Base-by-base conservation (phyloP, 2,888 invertebrate genomes). In the Arrhopalites spinosus region DNA sequence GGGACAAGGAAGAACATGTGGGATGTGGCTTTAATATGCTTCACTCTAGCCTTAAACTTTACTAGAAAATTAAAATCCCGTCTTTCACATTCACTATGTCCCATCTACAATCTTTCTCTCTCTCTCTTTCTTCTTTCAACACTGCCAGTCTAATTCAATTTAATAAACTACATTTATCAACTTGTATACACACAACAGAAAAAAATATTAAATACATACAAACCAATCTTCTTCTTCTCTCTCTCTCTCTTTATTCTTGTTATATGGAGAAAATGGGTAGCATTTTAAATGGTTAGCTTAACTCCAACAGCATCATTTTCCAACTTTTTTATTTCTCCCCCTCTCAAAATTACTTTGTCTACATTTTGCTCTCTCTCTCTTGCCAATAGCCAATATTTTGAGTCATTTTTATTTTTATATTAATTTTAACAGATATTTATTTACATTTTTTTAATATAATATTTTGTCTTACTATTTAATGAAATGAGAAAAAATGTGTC, bases 101-200 rank as follows among this genome's bases (percentile, higher is more conserved):
- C 36, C 36, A 7, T 53, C 53, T 20, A n/a, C 20, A 8, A 7
- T 59, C 59, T 27, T 59, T 59, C 25, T 59, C 59, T 59, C 25
- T 25, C 8, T 59, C 50, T 25, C 59, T 23, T 36, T 36, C 11
- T 36, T 36, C 59, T 27, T 59, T 59, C 59, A 27, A n/a, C 53
- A 17, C 20, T 20, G 5, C 59, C 59, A 59, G 23, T 27, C 59
- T 59, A 59, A 59, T 59, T 59, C 59, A 59, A 59, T 59, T 59
- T 59, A 59, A 59, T 59, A 59, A 59, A 59, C 59, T 59, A 59
- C 59, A 59, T 59, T 59, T 59, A 59, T 59, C 59, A 59, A 59
- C 25, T 25, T 59, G 59, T 59, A 25, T 59, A 27, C 25, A 59
- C 23, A n/a, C n/a, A 36, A 36, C 3, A 36, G 11, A 7, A 36